Evolutionary conservation across 1,140 invertebrate genomes (phyloP), one percentile per base, ranked within the genome.

Genomic region (Meloidogyne floridensis): DNA sequence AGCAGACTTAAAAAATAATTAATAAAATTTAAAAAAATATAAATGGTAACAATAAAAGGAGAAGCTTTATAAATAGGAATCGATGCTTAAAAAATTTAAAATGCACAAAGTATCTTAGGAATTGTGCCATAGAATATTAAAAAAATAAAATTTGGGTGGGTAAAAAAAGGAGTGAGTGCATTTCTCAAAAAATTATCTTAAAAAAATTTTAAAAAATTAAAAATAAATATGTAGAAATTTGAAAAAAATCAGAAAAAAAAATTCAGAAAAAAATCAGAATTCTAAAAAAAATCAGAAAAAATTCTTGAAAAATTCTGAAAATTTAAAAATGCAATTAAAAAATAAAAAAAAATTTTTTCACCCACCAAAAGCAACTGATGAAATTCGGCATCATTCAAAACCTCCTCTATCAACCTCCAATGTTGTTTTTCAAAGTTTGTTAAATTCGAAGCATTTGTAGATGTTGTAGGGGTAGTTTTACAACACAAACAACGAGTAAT

Each of bases 321-420:
- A 72, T 78, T 76, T 20, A 18, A 59, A 59, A 32, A 0, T 32
- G 32, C 1, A 32, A 73, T 32, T n/a, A 72, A 75, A 75, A 65
- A 65, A 15, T n/a, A 18, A 65, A 0, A 6, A 47, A 47, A 32
- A 32, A 1, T 1, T 32, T n/a, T 20, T 11, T 53, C 5, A 85
- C 86, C 74, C 32, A 87, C 86, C 82, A 77, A 47, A 43, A 87
- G 81, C 59, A 87, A 51, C 65, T 84, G 81, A 75, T 84, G 75
- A 3, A 87, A 80, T 20, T 72, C 53, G 3, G 32, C 10, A 70
- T 87, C 83, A 15, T 86, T 86, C 20, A 87, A 73, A 15, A 83
- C 86, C 7, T 81, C 51, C 59, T 81, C 53, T 71, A 84, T 54
- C 65, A 65, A 8, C n/a, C 5, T n/a, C n/a, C 13, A 65, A 5